Conservation (phyloP, 35 echinoderm and acorn worm species). For the Anneissia japonica region DNA sequence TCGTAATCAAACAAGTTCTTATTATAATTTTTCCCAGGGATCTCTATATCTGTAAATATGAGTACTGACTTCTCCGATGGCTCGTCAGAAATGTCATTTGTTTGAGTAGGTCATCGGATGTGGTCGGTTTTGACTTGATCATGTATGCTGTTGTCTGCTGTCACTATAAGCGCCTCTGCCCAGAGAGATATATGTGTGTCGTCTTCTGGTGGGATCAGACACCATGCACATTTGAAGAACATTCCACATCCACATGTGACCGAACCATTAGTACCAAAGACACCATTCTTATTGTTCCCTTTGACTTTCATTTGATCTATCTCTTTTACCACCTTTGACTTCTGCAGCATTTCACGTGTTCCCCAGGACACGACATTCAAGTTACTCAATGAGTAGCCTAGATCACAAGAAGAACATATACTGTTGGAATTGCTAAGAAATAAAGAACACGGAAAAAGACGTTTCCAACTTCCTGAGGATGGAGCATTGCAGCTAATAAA, state of each 20-base stretch:
- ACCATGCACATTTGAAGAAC: neutral
- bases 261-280: neutral
- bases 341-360: neutral
- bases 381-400: neutral
- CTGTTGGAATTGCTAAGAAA: neutral
- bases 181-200: neutral
- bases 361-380: neutral
- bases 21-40: neutral
- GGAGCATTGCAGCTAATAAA: neutral
- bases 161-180: neutral
- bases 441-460: neutral
- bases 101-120: neutral
- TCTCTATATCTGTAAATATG: neutral
- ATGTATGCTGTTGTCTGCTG: neutral
- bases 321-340: neutral
- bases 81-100: neutral
- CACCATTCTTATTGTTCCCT: neutral
- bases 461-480: neutral
- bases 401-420: neutral
- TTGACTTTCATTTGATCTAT: neutral
- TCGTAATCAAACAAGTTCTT: neutral
- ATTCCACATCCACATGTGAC: neutral
- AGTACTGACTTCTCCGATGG: neutral
- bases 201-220: neutral
- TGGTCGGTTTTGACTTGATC: neutral